Base-by-base conservation (phyloP, 2,113 vertebrate genomes). In the Gymnarchus niloticus region DNA sequence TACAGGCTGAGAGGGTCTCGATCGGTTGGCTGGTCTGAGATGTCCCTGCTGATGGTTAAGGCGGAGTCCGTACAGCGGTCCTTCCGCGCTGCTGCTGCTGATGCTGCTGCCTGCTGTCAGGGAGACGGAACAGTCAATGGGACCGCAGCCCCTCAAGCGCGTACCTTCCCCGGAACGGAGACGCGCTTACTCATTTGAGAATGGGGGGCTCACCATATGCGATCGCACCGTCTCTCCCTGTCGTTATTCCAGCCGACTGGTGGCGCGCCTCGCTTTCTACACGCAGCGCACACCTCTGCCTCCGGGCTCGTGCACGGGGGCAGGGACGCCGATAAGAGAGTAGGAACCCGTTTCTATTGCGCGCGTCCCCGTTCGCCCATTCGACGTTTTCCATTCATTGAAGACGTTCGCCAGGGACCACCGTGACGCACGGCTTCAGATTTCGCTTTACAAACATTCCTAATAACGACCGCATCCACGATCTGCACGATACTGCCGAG, bases 51-150 rank as follows among this genome's bases (percentile, higher is more conserved):
- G 46, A 84, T 85, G 88, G 87, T 84, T 85, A 87, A 92, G 94
- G 94, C 93, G 95, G 94, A 93, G 92, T 91, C 93, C 85, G 89
- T 88, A 90, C 90, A 90, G 52, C 37, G 78, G 17, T 85, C 78
- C 57, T 48, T 80, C 76, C 46, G 81, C n/a, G 57, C 86, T 87
- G 90, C 61, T 56, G 89, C 85, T 85, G 56, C 81, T 88, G 90
- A 88, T 87, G 86, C 84, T 73, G 21, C 61, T 56, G 89, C 86
- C 65, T 84, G 88, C 88, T 89, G 81, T 83, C 87, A 82, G 69
- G 46, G 87, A 86, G 83, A 84, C 37, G 83, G 86, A 84, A 56
- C 82, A 89, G 87, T 92, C 91, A 91, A 90, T 91, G 90, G 87
- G 89, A 89, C 88, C 86, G 88, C 88, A 91, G 88, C 87, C 88